A percentile compares a stretch with the other conserved stretches of the same genome.
phyloP scores from a whole-genome alignment of 2,888 invertebrate genomes.

The Conistra vaccinii region DNA sequence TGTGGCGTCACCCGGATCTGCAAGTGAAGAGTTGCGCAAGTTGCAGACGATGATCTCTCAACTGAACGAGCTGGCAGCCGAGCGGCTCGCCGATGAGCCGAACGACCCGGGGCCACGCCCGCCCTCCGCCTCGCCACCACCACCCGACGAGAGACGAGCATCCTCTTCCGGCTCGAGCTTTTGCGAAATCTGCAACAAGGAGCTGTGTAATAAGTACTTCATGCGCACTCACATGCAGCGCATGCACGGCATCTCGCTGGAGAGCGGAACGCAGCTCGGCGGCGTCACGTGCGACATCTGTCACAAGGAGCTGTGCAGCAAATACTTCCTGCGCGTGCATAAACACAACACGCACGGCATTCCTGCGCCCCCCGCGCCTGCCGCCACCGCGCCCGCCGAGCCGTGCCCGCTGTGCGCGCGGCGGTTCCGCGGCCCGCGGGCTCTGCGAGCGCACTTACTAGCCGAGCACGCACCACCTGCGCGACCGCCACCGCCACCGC shows the following conservation, averaged over 20 bases:
- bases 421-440: conserved; percentile 96
- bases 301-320: conserved; percentile 99
- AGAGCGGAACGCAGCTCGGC: conserved; percentile 97
- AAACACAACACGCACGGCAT: conserved; percentile 99
- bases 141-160: conserved; percentile 88
- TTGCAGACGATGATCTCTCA: conserved; percentile 97
- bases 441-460: conserved; percentile 96
- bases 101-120: conserved; percentile 78
- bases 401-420: conserved; percentile 96
- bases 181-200: conserved; percentile 99
- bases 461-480: conserved; percentile 95
- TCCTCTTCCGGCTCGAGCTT: conserved; percentile 94
- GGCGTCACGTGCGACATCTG: conserved; percentile 99
- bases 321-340: conserved; percentile 99
- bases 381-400: conserved; percentile 86
- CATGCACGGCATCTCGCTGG: conserved; percentile 99
- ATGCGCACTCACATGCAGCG: conserved; percentile 99
- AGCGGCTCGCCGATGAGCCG: conserved; percentile 85
- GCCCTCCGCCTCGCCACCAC: conserved; percentile 83
- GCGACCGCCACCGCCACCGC: conserved; percentile 83
- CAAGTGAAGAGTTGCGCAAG: conserved; percentile 96
- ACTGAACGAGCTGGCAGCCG: conserved; percentile 94
- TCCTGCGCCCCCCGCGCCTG: conserved; percentile 94
- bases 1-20: conserved; percentile 91
- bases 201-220: conserved; percentile 99